Conservation (phyloP, 2,113 vertebrate species). For the Sakesphorus luctuosus region DNA sequence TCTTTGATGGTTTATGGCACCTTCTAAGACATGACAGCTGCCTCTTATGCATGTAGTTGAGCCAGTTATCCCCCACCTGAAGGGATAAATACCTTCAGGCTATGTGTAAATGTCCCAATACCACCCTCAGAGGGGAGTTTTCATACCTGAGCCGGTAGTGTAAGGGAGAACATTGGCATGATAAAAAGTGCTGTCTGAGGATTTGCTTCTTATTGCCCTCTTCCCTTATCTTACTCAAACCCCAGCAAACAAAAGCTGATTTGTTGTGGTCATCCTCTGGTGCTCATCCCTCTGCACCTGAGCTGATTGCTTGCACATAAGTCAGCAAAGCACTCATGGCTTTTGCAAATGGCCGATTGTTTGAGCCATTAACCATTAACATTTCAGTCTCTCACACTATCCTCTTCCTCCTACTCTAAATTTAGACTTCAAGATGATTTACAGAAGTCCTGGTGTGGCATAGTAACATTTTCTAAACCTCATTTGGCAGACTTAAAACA, state of each 20-base stretch:
- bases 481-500: background rate
- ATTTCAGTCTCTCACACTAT: background rate
- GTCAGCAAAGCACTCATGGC: background rate
- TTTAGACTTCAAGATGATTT: background rate
- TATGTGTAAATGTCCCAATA: background rate
- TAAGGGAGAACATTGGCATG: background rate
- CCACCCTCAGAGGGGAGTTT: background rate
- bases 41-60: background rate
- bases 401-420: background rate
- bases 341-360: background rate
- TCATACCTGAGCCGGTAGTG: background rate
- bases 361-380: background rate
- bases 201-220: background rate
- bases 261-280: background rate
- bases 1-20: background rate
- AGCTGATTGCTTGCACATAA: background rate
- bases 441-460: background rate
- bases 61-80: background rate
- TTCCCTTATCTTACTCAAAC: background rate
- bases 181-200: background rate
- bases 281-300: rapidly evolving
- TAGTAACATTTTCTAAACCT: background rate
- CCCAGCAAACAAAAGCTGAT: background rate
- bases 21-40: background rate
- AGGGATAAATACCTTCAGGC: background rate